Evolutionary conservation across 30 jellyfish, hydroid and myxozoan species (phyloP).

Genomic region (Cassiopea xamachana): DNA sequence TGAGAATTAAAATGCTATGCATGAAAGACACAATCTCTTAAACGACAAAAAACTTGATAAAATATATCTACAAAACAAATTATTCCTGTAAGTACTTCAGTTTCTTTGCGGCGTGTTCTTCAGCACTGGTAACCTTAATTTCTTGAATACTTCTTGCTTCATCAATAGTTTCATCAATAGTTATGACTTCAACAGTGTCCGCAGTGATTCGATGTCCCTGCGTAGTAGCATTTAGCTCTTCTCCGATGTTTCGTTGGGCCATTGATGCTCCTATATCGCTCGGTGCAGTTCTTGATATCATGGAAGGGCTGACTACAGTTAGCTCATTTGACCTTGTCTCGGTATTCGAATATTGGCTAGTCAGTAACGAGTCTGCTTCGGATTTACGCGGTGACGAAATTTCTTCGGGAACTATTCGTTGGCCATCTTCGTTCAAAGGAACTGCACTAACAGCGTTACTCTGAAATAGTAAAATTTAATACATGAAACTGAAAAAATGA

Average conservation of each 20-base stretch:
- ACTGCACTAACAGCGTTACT: slow-evolving; percentile 50
- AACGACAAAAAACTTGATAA: no score
- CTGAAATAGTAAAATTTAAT: background rate
- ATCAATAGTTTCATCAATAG: slow-evolving; percentile 27
- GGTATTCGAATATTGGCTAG: slow-evolving; percentile 47
- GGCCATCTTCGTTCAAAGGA: slow-evolving; percentile 36
- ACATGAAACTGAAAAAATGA: no score
- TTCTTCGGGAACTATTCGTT: slow-evolving; percentile 10
- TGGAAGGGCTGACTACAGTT: slow-evolving; percentile 58
- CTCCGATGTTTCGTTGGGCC: slow-evolving; percentile 7
- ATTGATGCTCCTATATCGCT: slow-evolving; percentile 26
- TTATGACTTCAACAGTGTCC: slow-evolving; percentile 30
- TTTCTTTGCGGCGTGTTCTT: slow-evolving; percentile 24
- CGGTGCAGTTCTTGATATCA: slow-evolving; percentile 39
- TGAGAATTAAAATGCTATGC: no score
- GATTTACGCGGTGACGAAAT: slow-evolving; percentile 47
- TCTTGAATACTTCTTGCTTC: slow-evolving; percentile 24
- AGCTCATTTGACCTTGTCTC: slow-evolving; percentile 50
- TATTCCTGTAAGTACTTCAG: background rate
- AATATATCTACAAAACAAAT: background rate
- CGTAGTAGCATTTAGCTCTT: slow-evolving; percentile 9
- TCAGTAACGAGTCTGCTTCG: slow-evolving; percentile 38
- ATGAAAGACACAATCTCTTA: no score
- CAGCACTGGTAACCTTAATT: background rate
- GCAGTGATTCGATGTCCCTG: slow-evolving; percentile 10